Evolutionary conservation across 2,113 vertebrate species (phyloP), one percentile per base, ranked within the genome.

Genomic region (Ifrita kowaldi): DNA sequence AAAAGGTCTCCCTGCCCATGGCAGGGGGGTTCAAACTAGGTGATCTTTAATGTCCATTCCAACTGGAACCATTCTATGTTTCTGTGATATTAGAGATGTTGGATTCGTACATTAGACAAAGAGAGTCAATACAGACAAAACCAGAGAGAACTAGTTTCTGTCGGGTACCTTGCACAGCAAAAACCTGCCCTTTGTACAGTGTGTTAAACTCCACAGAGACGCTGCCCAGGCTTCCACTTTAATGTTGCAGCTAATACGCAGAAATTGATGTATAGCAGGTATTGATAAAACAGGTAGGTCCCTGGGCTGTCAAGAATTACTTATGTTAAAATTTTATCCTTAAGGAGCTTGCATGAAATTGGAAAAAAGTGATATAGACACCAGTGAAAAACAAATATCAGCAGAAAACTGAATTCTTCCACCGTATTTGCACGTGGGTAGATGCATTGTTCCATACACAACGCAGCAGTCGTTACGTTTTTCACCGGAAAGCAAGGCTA

Each of bases 391-490:
- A 27, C 10, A 41, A 4, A 9, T 14, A 42, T 26, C 22, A 52
- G 37, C 16, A 84, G 32, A 69, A 80, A 77, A 20, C 7, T 2
- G 13, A 32, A 11, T 74, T 75, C 11, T 78, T 69, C n/a, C 4
- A 2, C 39, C 3, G 27, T 39, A 13, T 50, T 78, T 35, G 26
- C 19, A 27, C 0, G 0, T 3, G 3, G 22, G 44, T 23, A 55
- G 60, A 28, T 18, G 16, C 6, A 7, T 3, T 47, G 39, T 13
- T 57, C 80, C 55, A 60, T 8, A 47, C 1, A 24, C 30, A 68
- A 47, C 0, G 6, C 44, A 75, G 20, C 7, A 71, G 23, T 8
- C 13, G 13, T 35, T 9, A 37, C 11, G 17, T 65, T 30, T 52
- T 32, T 15, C 37, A 18, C 11, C 23, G 23, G 60, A 44, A 87